phyloP scores from a whole-genome alignment of 2,888 invertebrate species.

The Ectropis crepuscularia region DNA sequence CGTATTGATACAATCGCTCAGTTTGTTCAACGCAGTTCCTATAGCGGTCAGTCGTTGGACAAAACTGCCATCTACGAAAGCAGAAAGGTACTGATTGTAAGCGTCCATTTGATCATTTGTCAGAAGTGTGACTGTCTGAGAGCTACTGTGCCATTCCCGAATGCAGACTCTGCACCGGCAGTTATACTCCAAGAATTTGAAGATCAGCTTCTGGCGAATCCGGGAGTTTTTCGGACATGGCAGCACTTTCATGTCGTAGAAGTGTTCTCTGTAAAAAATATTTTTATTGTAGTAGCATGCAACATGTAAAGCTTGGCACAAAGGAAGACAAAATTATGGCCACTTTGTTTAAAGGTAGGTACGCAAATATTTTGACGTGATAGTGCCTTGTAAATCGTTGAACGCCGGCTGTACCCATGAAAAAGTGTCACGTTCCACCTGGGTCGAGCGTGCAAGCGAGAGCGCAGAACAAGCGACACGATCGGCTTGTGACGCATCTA shows the following conservation, averaged over 20 bases:
- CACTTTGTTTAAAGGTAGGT: too few species aligned
- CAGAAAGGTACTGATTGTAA: background rate
- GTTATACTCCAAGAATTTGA: background rate
- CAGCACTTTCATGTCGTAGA: constrained; percentile 20
- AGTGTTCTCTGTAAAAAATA: constrained; percentile 22
- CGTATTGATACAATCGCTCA: background rate
- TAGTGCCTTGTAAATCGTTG: too few species aligned
- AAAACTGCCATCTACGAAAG: background rate
- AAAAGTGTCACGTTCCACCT: too few species aligned
- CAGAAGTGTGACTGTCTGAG: background rate
- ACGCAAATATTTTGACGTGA: too few species aligned
- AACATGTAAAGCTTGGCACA: background rate
- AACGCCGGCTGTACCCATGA: too few species aligned
- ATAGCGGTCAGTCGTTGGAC: background rate
- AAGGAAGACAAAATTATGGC: too few species aligned
- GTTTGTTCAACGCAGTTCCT: background rate
- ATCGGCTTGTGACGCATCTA: too few species aligned
- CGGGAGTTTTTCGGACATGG: background rate
- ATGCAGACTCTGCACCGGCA: constrained; percentile 27
- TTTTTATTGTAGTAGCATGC: background rate
- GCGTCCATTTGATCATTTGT: background rate
- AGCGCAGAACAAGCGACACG: too few species aligned
- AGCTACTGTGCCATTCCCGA: constrained; percentile 11
- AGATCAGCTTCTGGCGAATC: background rate
- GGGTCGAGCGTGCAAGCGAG: too few species aligned